phyloP scores from a whole-genome alignment of 2,113 vertebrate genomes.

The Ameiurus melas region DNA sequence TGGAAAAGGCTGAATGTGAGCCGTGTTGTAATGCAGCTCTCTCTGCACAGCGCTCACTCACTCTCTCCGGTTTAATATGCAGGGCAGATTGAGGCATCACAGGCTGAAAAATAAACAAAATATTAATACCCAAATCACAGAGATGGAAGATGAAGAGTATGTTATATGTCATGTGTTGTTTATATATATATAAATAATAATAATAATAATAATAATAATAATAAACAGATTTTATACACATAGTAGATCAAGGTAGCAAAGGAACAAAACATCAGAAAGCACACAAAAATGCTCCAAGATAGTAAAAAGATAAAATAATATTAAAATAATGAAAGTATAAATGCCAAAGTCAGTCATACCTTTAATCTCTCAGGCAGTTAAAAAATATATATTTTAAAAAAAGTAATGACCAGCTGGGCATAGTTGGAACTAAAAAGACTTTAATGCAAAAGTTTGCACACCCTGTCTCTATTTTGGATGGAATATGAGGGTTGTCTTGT shows the following conservation, averaged over 20 bases:
- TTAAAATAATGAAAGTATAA: not conserved
- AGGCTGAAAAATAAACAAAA: not conserved
- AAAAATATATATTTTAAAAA: not conserved
- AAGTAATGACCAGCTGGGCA: not conserved
- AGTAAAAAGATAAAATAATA: not conserved
- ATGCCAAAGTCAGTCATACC: not conserved
- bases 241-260: too few relatives aligned
- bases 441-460: not conserved
- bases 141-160: not conserved
- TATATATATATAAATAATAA: too few relatives aligned
- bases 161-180: not conserved
- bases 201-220: too few relatives aligned
- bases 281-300: not conserved
- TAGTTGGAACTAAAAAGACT: not conserved
- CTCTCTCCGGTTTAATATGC: not conserved
- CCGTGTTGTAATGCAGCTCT: constrained; percentile 17
- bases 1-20: constrained; percentile 31
- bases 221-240: too few relatives aligned
- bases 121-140: not conserved
- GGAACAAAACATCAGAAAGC: not conserved
- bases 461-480: too few relatives aligned
- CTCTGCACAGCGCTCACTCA: not conserved
- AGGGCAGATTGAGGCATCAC: constrained; percentile 22
- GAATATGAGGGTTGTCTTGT: too few relatives aligned
- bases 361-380: not conserved